Base-by-base conservation (phyloP, 2,888 invertebrate genomes). In the Drosophila infuscata region DNA sequence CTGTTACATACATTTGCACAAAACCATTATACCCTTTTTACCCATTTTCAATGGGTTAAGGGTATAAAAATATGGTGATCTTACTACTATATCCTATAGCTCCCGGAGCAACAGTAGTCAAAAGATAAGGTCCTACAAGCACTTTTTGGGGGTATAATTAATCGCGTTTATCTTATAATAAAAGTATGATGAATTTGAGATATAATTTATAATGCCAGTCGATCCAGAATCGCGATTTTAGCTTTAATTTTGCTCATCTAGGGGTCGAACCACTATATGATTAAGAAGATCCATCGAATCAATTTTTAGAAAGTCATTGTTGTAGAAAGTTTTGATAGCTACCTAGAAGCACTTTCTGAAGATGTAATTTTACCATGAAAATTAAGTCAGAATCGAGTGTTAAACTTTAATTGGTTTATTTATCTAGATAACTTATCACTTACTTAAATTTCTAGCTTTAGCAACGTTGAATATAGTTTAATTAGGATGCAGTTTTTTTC, bases 131-230 rank as follows among this genome's bases (percentile, higher is more conserved):
- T 8, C 17, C 3, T 3, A 25, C 12, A 25, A 15, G 0, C 15
- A 15, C 1, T 46, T 6, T 36, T 36, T 15, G 6, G 3, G 11
- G 6, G 15, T 36, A 36, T 5, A 15, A 36, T 36, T 36, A 25
- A 25, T 25, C 0, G 12, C 46, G 0, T 7, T 20, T 20, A 15
- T 2, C 0, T 7, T 0, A 12, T 20, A 0, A 25, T 46, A 12
- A 46, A 20, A 46, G 2, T 2, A 7, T 46, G 7, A 46, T 46
- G 12, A 46, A 7, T 12, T 46, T 1, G 6, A 12, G 1, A 12
- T 3, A 20, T 20, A 12, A 12, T 20, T 20, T 20, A 0, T 12
- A 2, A 46, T 12, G 12, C 1, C 1, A 46, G 3, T 43, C 43
- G 6, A 43, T 3, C 3, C 20, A 20, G 12, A 46, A 3, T 46